phyloP scores from a whole-genome alignment of 2,797 vertebrate species.

The Otolemur crassicaudatus region DNA sequence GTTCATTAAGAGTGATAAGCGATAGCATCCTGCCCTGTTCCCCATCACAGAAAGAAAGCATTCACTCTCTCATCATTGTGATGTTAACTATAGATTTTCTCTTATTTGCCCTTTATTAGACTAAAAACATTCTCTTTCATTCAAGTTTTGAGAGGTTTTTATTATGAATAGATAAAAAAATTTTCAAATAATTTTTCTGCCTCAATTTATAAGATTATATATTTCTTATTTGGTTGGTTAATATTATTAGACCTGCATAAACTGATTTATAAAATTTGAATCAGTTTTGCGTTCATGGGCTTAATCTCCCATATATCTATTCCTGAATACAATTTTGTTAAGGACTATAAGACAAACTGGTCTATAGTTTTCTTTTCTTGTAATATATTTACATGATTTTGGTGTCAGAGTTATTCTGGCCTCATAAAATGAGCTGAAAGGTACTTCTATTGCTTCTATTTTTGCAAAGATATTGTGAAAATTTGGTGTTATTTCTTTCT shows the following conservation, averaged over 20 bases:
- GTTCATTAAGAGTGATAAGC: not conserved
- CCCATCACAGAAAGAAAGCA: not conserved
- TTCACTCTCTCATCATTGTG: not conserved
- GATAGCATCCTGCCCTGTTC: not conserved
- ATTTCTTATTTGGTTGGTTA: not conserved
- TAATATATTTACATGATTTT: not conserved
- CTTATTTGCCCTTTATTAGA: not conserved
- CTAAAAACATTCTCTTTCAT: not conserved
- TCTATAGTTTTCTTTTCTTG: not conserved
- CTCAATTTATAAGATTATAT: not conserved
- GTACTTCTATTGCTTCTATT: not conserved
- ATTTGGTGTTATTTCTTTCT: not conserved
- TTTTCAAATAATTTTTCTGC: not conserved
- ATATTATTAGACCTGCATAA: not conserved
- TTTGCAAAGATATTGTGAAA: not conserved
- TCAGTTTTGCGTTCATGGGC: not conserved
- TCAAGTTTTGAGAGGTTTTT: not conserved
- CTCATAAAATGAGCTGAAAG: not conserved
- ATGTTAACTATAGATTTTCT: not conserved
- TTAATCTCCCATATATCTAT: not conserved
- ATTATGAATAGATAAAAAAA: not conserved
- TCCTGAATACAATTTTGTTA: not conserved
- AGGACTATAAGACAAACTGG: not conserved
- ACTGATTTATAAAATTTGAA: not conserved
- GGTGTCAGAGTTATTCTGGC: not conserved